These are phyloP conservation scores for Drosophila teissieri DNA, from an alignment of 1,140 invertebrate species.

Conservation along the genomic window DNA sequence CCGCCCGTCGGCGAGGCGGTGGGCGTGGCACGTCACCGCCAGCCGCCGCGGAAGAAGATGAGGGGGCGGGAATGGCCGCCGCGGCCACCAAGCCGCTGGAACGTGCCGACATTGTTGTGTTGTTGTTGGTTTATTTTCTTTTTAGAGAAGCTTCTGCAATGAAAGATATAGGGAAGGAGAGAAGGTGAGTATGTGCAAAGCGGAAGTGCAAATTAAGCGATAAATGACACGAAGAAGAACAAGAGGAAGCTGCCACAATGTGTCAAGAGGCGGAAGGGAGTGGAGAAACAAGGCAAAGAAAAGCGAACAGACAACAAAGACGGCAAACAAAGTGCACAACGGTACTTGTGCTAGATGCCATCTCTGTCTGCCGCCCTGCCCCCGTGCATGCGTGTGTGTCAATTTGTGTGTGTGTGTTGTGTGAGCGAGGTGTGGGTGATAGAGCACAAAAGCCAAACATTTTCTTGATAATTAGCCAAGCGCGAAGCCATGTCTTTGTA, in stretches of 20 bases:
- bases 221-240: constrained; percentile 50
- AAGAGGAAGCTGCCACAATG: constrained; percentile 48
- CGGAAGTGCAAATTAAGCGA: constrained; percentile 71
- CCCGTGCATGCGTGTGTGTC: not conserved
- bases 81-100: constrained; percentile 50
- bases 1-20: constrained; percentile 73
- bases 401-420: not conserved
- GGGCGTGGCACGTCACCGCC: constrained; percentile 71
- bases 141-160: constrained; percentile 31
- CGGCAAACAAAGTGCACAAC: constrained; percentile 53
- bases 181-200: constrained; percentile 19
- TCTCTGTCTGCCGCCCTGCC: constrained; percentile 27
- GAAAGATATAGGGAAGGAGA: constrained; percentile 19
- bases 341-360: constrained; percentile 53
- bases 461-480: constrained; percentile 69
- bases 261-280: constrained; percentile 14
- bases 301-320: constrained; percentile 70
- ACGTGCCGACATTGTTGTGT: constrained; percentile 66
- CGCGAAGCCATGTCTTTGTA: constrained; percentile 59
- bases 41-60: constrained; percentile 43
- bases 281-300: constrained; percentile 13
- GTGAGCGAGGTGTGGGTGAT: constrained; percentile 15
- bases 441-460: constrained; percentile 60
- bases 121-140: not conserved
- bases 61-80: constrained; percentile 19